Evolutionary conservation across 2,888 invertebrate genomes (phyloP), one percentile per base, ranked within the genome.

Genomic region (Amphipyra tragopoginis): DNA sequence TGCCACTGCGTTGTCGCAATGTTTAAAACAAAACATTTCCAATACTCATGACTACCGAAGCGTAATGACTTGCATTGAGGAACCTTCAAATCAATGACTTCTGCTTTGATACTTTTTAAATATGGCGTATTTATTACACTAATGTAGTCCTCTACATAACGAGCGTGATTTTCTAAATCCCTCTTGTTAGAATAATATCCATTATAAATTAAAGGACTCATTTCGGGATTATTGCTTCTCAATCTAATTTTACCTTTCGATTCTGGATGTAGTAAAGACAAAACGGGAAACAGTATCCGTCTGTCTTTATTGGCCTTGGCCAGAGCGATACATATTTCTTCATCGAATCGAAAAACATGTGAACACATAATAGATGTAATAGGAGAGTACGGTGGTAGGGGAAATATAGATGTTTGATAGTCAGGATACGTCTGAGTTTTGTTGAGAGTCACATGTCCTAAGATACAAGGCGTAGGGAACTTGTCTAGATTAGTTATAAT

Each of bases 1-100:
- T 90, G 90, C 80, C 96, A 97, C 53, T 96, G 96, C 0, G 97
- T 97, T 48, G 95, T 94, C 0, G 83, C 96, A 96, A 77, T 55
- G 14, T 80, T 79, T 34, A 74, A 52, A 6, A 77, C 64, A 45
- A 79, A 81, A 54, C 89, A 89, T 58, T 73, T 79, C 86, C 85
- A 88, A 70, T 86, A 88, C 7, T 82, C 79, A 45, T 75, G 79
- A 47, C 75, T 84, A 5, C 61, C 64, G 15, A 80, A 72, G 0
- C 47, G 40, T 0, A 79, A 55, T 2, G 62, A 42, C 3, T 71
- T 73, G 53, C 89, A 89, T 21, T 80, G 71, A 4, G 54, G 39
- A 5, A 80, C 11, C 5, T 77, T 62, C 21, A 80, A 34, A 26
- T 82, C 67, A 0, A 79, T 44, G 0, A 83, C 43, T 49, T 81